Percentiles rank a stretch among this genome's conserved stretches.
Evolutionary conservation across 1,140 invertebrate species (phyloP).

Genomic region (Heliconius hewitsoni): DNA sequence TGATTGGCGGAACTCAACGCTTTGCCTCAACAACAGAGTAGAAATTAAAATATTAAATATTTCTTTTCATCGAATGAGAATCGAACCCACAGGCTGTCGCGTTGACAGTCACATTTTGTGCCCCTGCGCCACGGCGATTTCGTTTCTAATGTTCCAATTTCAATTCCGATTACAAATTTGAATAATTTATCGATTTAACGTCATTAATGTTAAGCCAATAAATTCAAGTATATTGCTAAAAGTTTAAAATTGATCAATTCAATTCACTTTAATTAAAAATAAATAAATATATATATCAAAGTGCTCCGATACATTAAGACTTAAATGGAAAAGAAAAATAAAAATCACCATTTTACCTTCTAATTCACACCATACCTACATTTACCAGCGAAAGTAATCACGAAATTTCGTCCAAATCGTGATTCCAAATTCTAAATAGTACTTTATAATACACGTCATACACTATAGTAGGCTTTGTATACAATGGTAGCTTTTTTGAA

Average conservation of each 20-base stretch:
- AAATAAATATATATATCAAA: neutral
- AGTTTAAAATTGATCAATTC: neutral
- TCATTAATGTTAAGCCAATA: neutral
- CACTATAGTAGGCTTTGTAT: slow-evolving; percentile 9
- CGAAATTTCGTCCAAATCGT: slow-evolving; percentile 13
- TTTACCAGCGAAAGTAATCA: slow-evolving; percentile 9
- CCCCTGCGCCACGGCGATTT: no score
- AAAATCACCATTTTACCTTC: neutral
- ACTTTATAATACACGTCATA: neutral
- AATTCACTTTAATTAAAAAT: neutral
- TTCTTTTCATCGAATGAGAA: no score
- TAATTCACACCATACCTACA: neutral
- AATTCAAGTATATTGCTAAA: neutral
- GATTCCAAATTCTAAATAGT: neutral
- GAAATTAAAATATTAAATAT: no score
- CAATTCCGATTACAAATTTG: neutral
- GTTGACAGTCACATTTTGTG: no score
- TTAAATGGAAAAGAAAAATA: neutral
- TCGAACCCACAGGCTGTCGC: no score
- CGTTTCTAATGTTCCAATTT: neutral
- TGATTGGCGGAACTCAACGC: no score
- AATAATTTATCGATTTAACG: neutral
- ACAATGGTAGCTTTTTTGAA: slow-evolving; percentile 17
- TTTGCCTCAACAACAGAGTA: no score
- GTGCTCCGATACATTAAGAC: neutral